phyloP scores from a whole-genome alignment of 2,797 vertebrate genomes.

The Sebastes nivosus region DNA sequence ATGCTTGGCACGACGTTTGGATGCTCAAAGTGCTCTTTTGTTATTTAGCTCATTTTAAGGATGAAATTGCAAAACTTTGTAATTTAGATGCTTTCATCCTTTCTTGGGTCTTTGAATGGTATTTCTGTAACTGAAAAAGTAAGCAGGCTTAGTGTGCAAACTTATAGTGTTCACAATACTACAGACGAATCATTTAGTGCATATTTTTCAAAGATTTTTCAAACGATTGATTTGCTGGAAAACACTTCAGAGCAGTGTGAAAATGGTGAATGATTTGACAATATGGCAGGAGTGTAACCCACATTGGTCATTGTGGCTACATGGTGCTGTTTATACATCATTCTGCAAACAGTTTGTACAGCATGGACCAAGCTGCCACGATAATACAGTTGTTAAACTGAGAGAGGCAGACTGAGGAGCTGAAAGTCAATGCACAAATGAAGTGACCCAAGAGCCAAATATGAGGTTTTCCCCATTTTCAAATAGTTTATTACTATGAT shows the following conservation, averaged over 20 bases:
- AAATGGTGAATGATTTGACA: neutral
- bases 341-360: neutral
- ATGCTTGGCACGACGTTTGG: neutral
- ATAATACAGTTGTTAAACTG: neutral
- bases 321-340: neutral
- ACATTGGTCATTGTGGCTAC: neutral
- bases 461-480: neutral
- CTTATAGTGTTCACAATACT: neutral
- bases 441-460: constrained; percentile 8
- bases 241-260: neutral
- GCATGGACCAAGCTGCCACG: too few species aligned
- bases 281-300: neutral
- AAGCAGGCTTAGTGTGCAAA: neutral
- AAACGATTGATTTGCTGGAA: neutral
- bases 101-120: neutral
- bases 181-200: neutral
- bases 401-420: neutral
- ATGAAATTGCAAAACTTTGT: neutral
- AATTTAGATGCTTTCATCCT: neutral
- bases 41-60: neutral
- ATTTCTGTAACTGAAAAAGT: neutral
- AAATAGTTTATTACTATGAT: constrained; percentile 21
- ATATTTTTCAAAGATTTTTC: neutral
- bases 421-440: neutral
- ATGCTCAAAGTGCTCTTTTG: neutral